These are phyloP conservation scores for Neria commutata DNA, from an alignment of 2,888 invertebrate genomes.

Conservation along the genomic window DNA sequence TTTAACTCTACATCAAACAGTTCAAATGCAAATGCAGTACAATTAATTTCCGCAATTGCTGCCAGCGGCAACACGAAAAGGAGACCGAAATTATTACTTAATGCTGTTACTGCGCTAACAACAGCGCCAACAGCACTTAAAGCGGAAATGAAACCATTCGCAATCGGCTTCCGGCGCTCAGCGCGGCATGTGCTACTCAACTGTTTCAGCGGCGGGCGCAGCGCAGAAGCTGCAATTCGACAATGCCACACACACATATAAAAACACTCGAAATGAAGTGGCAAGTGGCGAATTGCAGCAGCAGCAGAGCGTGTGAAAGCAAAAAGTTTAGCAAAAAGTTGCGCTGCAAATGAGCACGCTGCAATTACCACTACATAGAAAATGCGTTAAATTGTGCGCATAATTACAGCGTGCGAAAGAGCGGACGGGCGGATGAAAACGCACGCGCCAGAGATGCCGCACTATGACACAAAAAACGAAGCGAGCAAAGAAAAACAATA, in stretches of 20 bases:
- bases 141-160: too few relatives aligned
- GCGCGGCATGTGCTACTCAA: too few relatives aligned
- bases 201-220: background rate
- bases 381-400: constrained; percentile 14
- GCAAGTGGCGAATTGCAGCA: too few relatives aligned
- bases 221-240: too few relatives aligned
- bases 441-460: constrained; percentile 1
- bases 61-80: too few relatives aligned
- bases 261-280: background rate
- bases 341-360: background rate
- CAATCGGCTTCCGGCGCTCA: too few relatives aligned
- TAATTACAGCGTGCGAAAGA: constrained; percentile 2
- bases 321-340: background rate
- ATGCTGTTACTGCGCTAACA: too few relatives aligned
- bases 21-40: too few relatives aligned
- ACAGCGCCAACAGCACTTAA: too few relatives aligned
- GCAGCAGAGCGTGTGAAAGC: background rate
- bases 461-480: background rate
- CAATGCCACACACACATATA: background rate
- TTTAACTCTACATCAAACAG: too few relatives aligned
- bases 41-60: too few relatives aligned
- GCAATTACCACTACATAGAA: constrained; percentile 10
- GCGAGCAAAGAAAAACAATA: background rate
- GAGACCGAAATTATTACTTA: too few relatives aligned
- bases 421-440: background rate